Conservation (phyloP, 2,888 invertebrate species). For the Nowickia ferox region DNA sequence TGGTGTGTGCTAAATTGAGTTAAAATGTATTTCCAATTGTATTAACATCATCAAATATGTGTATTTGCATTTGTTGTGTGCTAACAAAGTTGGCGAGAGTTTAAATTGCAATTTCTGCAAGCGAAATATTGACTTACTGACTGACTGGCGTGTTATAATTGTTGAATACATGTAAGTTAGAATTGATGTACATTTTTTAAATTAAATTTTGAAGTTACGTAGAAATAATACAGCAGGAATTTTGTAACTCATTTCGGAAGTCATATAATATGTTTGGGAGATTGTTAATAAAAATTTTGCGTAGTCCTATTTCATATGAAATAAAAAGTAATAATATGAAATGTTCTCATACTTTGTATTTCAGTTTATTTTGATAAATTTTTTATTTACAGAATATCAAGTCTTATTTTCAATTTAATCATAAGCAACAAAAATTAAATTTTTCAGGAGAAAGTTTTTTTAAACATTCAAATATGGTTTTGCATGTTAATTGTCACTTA, state of each 20-base stretch:
- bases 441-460: too few species aligned
- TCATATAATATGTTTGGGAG: too few species aligned
- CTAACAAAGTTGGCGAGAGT: not conserved
- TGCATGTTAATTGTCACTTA: too few species aligned
- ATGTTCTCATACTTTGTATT: too few species aligned
- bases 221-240: not conserved
- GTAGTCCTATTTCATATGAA: too few species aligned
- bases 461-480: too few species aligned
- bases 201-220: not conserved
- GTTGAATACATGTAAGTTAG: slow-evolving; percentile 7
- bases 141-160: slow-evolving; percentile 13
- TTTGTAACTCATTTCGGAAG: not conserved
- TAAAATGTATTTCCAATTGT: slow-evolving; percentile 7
- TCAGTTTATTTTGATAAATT: too few species aligned
- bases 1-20: not conserved
- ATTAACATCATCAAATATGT: not conserved
- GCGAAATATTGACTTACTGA: not conserved
- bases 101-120: not conserved
- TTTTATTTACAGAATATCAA: too few species aligned
- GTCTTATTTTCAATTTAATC: too few species aligned
- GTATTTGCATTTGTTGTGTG: not conserved
- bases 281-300: too few species aligned
- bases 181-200: not conserved
- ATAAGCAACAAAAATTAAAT: too few species aligned
- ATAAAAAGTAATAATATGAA: too few species aligned